Base-by-base conservation (phyloP, 2,888 invertebrate species). In the Ochropleura leucogaster region DNA sequence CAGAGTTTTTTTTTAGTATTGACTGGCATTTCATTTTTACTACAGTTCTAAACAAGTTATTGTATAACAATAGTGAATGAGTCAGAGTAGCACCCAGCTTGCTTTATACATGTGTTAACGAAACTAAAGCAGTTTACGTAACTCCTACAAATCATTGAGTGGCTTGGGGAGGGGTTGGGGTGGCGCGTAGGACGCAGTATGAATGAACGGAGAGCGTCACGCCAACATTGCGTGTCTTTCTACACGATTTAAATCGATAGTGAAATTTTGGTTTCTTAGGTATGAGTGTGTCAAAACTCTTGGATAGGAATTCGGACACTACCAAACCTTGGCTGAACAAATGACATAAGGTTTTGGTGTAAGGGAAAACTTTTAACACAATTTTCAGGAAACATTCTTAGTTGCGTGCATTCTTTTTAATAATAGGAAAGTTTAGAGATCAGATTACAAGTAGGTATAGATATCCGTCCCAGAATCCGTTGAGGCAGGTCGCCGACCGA, bases 141-240 rank as follows among this genome's bases (percentile, higher is more conserved):
- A 88, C 84, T 70, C 77, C 77, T 75, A 80, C 80, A 80, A 81
- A 79, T 80, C 85, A 85, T 87, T 87, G 86, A 87, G 80, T 46
- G 73, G 65, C 84, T 71, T 53, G 71, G 60, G 72, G 68, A 67
- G 79, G 83, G 84, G 84, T 74, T 76, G 78, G 85, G 77, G 71
- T 78, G 82, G 67, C 68, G 83, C 77, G 88, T 84, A 80, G 85
- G 89, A 72, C 57, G 77, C 77, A 62, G 84, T 81, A 90, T 93
- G 92, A 93, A 94, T 93, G 94, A 92, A 91, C 87, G 57, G 76
- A 80, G 84, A 80, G 68, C 87, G 87, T 89, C 89, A 87, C 83
- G 72, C 70, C 64, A 71, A 71, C 79, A 57, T 68, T 72, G 70
- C 85, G 74, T 88, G 74, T 79, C 82, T 68, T 81, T 72, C 75